Evolutionary conservation across 1,140 invertebrate species (phyloP).

Genomic region (Neodiprion lecontei): DNA sequence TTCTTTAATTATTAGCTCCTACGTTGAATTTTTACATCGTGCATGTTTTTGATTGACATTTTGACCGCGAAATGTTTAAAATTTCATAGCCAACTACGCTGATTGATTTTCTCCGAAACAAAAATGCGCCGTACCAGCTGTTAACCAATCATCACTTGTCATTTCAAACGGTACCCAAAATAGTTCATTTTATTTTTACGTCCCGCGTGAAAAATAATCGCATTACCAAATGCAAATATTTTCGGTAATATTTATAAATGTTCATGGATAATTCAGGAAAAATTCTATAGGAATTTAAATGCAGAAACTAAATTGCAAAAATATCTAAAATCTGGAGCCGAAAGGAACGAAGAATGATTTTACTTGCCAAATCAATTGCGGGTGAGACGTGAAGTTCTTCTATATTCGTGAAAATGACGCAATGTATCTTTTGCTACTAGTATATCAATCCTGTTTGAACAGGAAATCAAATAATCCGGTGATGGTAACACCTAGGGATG

Average conservation of each 20-base stretch:
- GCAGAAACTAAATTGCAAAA: neutral
- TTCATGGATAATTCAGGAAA: neutral
- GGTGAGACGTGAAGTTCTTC: neutral
- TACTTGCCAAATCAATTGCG: neutral
- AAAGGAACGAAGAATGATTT: neutral
- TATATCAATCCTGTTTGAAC: neutral
- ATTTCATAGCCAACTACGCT: neutral
- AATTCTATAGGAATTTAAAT: neutral
- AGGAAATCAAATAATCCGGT: neutral
- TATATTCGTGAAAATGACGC: neutral
- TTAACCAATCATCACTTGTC: too few species aligned
- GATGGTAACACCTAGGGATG: neutral
- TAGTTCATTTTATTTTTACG: neutral
- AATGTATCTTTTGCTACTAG: neutral
- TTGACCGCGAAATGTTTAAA: neutral
- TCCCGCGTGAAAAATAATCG: neutral
- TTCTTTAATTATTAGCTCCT: neutral
- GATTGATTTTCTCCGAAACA: neutral
- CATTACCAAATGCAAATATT: neutral
- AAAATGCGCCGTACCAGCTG: too few species aligned
- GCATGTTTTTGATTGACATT: neutral
- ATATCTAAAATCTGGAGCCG: neutral
- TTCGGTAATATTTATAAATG: neutral
- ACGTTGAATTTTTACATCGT: neutral
- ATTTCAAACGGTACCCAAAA: too few species aligned